Base-by-base conservation (phyloP, 2,797 vertebrate genomes). In the Anomalospiza imberbis region DNA sequence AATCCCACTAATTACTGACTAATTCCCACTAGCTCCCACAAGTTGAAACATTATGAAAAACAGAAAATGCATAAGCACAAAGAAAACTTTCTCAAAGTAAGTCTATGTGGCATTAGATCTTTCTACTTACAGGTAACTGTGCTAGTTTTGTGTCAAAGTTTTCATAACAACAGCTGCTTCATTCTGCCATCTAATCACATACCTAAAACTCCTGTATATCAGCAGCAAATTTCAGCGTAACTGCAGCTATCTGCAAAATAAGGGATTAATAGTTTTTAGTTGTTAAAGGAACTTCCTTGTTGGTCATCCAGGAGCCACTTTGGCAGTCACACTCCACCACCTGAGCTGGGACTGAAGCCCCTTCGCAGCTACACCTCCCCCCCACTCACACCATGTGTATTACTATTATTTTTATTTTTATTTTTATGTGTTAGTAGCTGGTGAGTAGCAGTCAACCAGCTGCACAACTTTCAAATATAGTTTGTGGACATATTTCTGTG, bases 311-410 rank as follows among this genome's bases (percentile, higher is more conserved):
- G 50, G 34, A 73, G 42, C 25, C 17, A 18, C 29, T 48, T 20
- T 20, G 34, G 34, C 29, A 29, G 50, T 13, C 10, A 16, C 34
- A 55, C 6, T 47, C n/a, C 13, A 16, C 19, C 19, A 29, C 50
- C 20, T 29, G 60, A 57, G 25, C 10, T 34, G 17, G 31, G 42
- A 57, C 6, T 0, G 1, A 84, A n/a, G 51, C 9, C 17, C 13
- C 11, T 74, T 34, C 0, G 2, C 16, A 47, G 24, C 24, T 21
- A 13, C 15, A 47, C 4, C 2, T 17, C 2, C 2, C 4, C 12
- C 12, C 26, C 28, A 13, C 8, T 40, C 58, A 48, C 13, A 38
- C 5, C 1, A 0, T 14, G 22, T 26, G 25, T 12, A 18, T 32
- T 47, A 74, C 47, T 36, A 11, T n/a, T n/a, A n/a, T n/a, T n/a